phyloP scores from a whole-genome alignment of 2,888 invertebrate genomes.

The Platerodrilus igneus region DNA sequence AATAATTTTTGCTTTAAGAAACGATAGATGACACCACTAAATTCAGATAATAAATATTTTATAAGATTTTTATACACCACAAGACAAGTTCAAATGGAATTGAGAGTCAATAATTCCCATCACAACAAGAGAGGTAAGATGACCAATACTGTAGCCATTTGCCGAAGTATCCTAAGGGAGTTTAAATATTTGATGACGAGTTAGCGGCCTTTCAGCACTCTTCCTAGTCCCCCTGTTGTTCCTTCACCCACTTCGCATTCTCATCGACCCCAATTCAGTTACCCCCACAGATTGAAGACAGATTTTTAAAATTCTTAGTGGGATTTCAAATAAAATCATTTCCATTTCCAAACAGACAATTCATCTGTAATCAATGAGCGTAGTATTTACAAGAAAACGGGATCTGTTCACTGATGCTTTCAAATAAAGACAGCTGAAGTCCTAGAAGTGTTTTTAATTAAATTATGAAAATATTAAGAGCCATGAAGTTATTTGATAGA shows the following conservation, averaged over 20 bases:
- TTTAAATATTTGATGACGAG: constrained; percentile 50
- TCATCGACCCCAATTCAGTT: constrained; percentile 22
- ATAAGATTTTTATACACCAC: too few relatives aligned
- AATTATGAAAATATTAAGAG: too few relatives aligned
- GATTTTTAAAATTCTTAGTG: constrained; percentile 43
- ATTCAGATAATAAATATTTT: too few relatives aligned
- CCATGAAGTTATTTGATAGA: too few relatives aligned
- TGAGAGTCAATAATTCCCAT: too few relatives aligned
- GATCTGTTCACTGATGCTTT: constrained; percentile 18
- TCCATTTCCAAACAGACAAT: constrained; percentile 33
- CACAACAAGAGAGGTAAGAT: constrained; percentile 22
- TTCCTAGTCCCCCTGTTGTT: constrained; percentile 31
- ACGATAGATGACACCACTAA: too few relatives aligned
- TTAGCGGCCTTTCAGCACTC: constrained; percentile 44
- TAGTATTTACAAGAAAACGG: constrained; percentile 29
- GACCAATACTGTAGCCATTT: constrained; percentile 37
- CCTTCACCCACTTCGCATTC: constrained; percentile 17
- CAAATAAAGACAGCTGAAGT: constrained; percentile 17
- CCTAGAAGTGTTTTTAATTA: constrained; percentile 20
- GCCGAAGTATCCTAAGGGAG: constrained; percentile 40
- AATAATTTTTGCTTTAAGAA: too few relatives aligned
- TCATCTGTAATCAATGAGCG: constrained; percentile 34
- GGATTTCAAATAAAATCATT: constrained; percentile 39
- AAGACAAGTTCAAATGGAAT: too few relatives aligned
- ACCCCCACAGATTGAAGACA: constrained; percentile 35